Percentiles rank a stretch among this genome's conserved stretches.
phyloP scores from a whole-genome alignment of 2,113 vertebrate genomes.

The Tragelaphus scriptus region DNA sequence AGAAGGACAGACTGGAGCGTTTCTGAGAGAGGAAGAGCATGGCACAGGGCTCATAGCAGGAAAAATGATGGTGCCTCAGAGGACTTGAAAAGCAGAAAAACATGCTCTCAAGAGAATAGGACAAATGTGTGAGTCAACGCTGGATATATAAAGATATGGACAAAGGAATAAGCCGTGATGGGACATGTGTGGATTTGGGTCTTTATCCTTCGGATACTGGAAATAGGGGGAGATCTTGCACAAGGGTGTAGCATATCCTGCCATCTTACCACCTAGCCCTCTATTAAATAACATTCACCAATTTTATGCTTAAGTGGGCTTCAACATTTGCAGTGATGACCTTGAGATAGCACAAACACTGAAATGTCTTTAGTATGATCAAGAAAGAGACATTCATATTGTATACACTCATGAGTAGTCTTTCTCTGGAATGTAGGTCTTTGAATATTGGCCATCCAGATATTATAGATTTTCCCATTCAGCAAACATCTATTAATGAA shows the following conservation, averaged over 20 bases:
- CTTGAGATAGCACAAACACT: neutral
- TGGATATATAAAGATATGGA: neutral
- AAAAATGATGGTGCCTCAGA: neutral
- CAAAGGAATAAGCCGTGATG: neutral
- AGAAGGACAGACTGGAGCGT: neutral
- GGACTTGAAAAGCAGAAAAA: neutral
- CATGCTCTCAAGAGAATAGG: neutral
- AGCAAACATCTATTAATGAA: neutral
- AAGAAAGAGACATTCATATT: neutral
- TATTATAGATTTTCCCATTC: neutral
- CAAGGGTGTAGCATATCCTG: fast-evolving
- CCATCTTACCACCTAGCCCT: neutral
- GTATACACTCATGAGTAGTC: neutral
- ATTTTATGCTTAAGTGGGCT: neutral
- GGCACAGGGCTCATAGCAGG: neutral
- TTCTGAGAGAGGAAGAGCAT: neutral
- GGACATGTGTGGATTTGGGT: neutral
- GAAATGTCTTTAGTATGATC: neutral
- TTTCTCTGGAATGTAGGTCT: neutral
- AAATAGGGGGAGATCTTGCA: neutral
- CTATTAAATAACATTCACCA: neutral
- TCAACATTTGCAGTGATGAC: neutral
- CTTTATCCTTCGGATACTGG: neutral
- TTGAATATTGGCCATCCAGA: neutral
- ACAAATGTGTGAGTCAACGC: neutral